Percentiles rank a stretch among this genome's conserved stretches.
phyloP scores from a whole-genome alignment of 64 coral and sea anemone genomes.

The Actinia equina region DNA sequence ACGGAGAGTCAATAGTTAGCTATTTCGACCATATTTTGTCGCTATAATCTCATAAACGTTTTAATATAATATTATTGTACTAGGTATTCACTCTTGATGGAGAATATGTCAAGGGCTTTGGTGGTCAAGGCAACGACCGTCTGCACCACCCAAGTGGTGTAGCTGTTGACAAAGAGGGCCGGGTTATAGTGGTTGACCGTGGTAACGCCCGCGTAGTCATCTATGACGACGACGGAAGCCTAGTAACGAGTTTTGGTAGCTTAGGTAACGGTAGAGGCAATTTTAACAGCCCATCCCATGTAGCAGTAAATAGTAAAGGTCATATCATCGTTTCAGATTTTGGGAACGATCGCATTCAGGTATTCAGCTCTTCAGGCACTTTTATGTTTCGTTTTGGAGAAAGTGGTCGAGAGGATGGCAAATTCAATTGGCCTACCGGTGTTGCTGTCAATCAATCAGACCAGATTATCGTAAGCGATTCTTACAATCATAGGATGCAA shows the following conservation, averaged over 20 bases:
- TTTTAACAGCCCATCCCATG: slow-evolving; percentile 76
- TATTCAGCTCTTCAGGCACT: slow-evolving; percentile 68
- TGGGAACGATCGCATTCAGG: slow-evolving; percentile 87
- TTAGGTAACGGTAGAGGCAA: slow-evolving; percentile 70
- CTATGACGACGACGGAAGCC: slow-evolving; percentile 45
- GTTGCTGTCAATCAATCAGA: slow-evolving; percentile 56
- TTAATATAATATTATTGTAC: background rate
- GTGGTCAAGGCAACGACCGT: background rate
- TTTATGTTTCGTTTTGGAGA: slow-evolving; percentile 81
- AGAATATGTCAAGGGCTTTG: slow-evolving; percentile 55
- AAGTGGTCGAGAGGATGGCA: slow-evolving; percentile 52
- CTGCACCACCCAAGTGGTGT: slow-evolving; percentile 77
- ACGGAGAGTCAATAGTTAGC: too few species aligned
- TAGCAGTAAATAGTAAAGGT: slow-evolving; percentile 64
- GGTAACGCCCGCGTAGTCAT: slow-evolving; percentile 79
- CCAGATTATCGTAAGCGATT: slow-evolving; percentile 81
- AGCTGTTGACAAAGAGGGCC: slow-evolving; percentile 60
- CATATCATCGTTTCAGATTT: slow-evolving; percentile 85
- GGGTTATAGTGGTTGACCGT: slow-evolving; percentile 68
- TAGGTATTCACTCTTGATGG: slow-evolving; percentile 77
- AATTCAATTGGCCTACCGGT: slow-evolving; percentile 90
- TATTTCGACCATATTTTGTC: too few species aligned
- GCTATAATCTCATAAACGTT: background rate
- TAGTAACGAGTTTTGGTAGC: slow-evolving; percentile 63
- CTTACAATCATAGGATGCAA: slow-evolving; percentile 88